Base-by-base conservation (phyloP, 2,888 invertebrate species). In the Molanna angustata region DNA sequence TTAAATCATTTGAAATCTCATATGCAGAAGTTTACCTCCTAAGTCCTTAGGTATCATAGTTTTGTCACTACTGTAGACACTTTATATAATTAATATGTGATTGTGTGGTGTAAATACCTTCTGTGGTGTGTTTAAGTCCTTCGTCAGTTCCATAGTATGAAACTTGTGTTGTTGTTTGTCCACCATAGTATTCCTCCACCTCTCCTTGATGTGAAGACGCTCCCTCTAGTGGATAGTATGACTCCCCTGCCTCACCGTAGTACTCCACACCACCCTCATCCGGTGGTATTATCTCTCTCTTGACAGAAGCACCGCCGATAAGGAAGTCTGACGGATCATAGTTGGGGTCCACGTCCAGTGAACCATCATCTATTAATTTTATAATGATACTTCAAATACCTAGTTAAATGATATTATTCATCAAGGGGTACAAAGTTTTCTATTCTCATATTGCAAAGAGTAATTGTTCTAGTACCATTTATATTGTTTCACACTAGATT, bases 321-420 rank as follows among this genome's bases (percentile, higher is more conserved):
- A 91, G 73, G 67, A 93, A 90, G 69, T 90, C 92, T 0, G 90
- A 88, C 0, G 91, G 90, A 72, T 93, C 92, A 69, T 93, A 93
- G 64, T 85, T 87, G 0, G 88, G 85, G 73, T 90, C 90, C 17
- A 86, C 81, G 61, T 86, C 86, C 74, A 86, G 82, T 52, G 85
- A 84, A 61, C 72, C 72, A 60, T 72, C 77, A 57, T 78, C 76
- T 49, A n/a, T n/a, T n/a, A n/a, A n/a, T n/a, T n/a, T n/a, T n/a
- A n/a, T n/a, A n/a, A n/a, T n/a, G n/a, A n/a, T n/a, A n/a, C n/a
- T n/a, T n/a, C n/a, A n/a, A n/a, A n/a, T n/a, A n/a, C n/a, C n/a
- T n/a, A n/a, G n/a, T n/a, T n/a, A n/a, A n/a, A n/a, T n/a, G n/a
- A n/a, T n/a, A n/a, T n/a, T n/a, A n/a, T n/a, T n/a, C n/a, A n/a